Evolutionary conservation across 2,113 vertebrate species (phyloP), one percentile per base, ranked within the genome.

Genomic region (Rhinopomastus cyanomelas): DNA sequence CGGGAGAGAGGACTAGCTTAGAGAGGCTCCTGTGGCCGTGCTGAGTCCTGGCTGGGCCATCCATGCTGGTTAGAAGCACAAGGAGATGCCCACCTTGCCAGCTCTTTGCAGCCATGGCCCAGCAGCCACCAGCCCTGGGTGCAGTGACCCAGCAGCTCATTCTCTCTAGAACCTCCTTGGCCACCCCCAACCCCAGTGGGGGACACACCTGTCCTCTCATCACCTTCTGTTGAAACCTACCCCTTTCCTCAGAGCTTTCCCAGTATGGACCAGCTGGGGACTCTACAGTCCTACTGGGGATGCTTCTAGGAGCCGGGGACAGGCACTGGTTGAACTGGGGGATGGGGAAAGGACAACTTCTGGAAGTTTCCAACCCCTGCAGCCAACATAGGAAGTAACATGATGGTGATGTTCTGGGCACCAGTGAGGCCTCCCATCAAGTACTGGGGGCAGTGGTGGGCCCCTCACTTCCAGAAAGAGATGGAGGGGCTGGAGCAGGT

Each of bases 141-240:
- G 51, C 75, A 48, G 19, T 21, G 53, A 64, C 37, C 22, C 32
- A 27, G 55, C 49, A 53, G 34, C 11, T 9, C 11, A 17, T 17
- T 56, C 53, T 25, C 80, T 69, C 84, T 26, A 65, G 48, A 56
- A 27, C 34, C 44, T 17, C 0, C 1, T 12, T 67, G 7, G 12
- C 44, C n/a, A 66, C 29, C 85, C 71, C 57, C 66, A 44, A 0
- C 1, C 27, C 48, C 37, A 0, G 1, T 5, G 8, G 9, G 22
- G 26, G 66, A 20, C 12, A 30, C 39, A 42, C 15, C 39, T 0
- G 5, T 32, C 32, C 26, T 53, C 11, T 1, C 18, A 14, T 14
- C 71, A 44, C 36, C 66, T 53, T 77, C 37, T 32, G 42, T 34
- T 37, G 64, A 68, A 61, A 37, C 36, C 48, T 39, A 8, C 7